phyloP scores from a whole-genome alignment of 2,797 vertebrate genomes.

The Enteromius anoplus region DNA sequence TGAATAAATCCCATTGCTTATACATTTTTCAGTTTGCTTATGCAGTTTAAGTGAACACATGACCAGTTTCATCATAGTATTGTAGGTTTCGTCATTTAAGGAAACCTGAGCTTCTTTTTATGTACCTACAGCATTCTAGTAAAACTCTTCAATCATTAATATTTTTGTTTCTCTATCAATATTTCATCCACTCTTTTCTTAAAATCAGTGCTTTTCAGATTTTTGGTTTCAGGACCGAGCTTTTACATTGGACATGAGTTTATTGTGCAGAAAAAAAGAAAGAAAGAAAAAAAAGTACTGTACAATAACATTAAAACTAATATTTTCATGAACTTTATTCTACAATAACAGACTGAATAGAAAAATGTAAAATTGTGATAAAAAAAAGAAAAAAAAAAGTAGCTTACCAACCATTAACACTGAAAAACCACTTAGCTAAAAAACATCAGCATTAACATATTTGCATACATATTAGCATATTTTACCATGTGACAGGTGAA shows the following conservation, averaged over 20 bases:
- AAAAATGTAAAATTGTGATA: neutral
- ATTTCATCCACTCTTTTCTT: neutral
- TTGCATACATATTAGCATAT: neutral
- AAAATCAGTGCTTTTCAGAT: neutral
- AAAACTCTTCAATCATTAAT: neutral
- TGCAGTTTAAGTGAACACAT: neutral
- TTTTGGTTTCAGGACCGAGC: neutral
- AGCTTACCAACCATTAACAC: neutral
- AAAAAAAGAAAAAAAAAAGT: neutral
- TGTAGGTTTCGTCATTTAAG: neutral
- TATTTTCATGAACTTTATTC: neutral
- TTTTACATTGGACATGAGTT: neutral
- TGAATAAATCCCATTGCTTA: neutral
- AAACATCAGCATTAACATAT: neutral
- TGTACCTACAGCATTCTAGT: neutral
- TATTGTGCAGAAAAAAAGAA: neutral
- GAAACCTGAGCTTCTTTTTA: neutral
- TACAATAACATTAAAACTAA: neutral
- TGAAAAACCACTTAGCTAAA: neutral
- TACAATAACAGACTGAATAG: neutral
- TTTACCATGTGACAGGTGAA: neutral
- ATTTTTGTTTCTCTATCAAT: neutral
- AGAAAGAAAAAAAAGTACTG: neutral
- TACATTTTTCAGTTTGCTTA: neutral
- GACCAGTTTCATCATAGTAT: neutral